Conservation (phyloP, 1,140 invertebrate genomes). For the Cherax destructor region DNA sequence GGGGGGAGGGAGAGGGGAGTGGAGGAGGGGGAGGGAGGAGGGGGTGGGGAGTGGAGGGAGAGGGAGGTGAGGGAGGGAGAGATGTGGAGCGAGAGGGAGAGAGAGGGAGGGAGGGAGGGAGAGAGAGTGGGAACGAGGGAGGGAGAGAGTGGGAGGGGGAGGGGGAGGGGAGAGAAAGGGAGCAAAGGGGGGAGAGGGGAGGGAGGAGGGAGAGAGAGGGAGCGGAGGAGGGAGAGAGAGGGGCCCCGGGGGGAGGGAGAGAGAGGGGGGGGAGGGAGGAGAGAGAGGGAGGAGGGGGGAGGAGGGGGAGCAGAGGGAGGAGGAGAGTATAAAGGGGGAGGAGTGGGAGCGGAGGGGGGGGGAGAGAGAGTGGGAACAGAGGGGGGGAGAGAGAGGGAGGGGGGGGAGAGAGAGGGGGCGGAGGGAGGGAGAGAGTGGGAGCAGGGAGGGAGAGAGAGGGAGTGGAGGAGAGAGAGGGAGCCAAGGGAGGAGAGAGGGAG, state of each 20-base stretch:
- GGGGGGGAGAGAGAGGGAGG: not conserved
- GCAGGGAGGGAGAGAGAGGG: not conserved
- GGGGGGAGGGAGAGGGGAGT: not conserved
- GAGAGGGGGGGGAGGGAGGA: not conserved
- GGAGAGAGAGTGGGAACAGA: not conserved
- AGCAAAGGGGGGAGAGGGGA: not conserved
- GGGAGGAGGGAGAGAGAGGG: not conserved
- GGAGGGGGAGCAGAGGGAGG: not conserved
- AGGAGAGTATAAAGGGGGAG: too few species aligned
- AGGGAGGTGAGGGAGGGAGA: not conserved
- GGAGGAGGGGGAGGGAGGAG: not conserved
- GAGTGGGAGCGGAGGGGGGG: not conserved
- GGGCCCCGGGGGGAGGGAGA: not conserved
- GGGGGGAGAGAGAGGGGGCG: not conserved
- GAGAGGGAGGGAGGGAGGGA: not conserved
- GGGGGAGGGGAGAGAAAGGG: not conserved
- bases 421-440: not conserved
- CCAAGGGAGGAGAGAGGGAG: conserved; percentile 9
- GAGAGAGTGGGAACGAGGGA: not conserved
- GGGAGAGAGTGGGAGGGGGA: not conserved
- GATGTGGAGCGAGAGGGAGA: too few species aligned
- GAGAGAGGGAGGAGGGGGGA: not conserved
- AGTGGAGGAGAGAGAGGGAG: not conserved
- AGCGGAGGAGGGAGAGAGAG: not conserved
- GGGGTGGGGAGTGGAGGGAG: not conserved